Base-by-base conservation (phyloP, 1,140 invertebrate genomes). In the Pseudomyrmex gracilis region DNA sequence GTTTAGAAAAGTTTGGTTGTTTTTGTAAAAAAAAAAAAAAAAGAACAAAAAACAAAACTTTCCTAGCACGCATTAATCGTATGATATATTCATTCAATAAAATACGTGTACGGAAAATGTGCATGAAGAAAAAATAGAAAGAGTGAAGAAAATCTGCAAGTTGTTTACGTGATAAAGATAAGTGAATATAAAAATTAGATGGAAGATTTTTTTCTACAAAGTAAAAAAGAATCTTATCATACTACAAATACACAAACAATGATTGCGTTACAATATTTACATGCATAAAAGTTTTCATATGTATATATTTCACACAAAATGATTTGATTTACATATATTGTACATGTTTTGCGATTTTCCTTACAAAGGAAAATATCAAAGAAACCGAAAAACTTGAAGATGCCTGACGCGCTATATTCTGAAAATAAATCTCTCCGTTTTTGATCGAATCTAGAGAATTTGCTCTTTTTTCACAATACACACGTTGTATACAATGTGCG, bases 311-410 rank as follows among this genome's bases (percentile, higher is more conserved):
- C 34, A 34, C 34, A 34, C 34, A 34, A 34, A 34, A 34, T 34
- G 0, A 34, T 34, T 34, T 34, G 34, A 34, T 34, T 49, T 63
- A 64, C 12, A 76, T 51, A 76, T 51, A 34, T 49, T 17, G 2
- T 58, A 70, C n/a, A 71, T 55, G 17, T 43, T n/a, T 64, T 43
- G 20, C 22, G 24, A 24, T 12, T 43, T 66, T 49, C 3, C 0
- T 12, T 2, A 47, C 13, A 51, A 17, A 45, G 15, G 2, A 20
- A 17, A 20, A 12, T 5, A 12, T 5, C 34, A 15, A 24, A n/a
- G n/a, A 12, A 70, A 78, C 34, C 34, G 51, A 57, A 68, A 70
- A 68, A 78, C 45, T 47, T 78, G 76, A 45, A 78, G 20, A 78
- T 78, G 64, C 15, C 64, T 57, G 63, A 17, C 64, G 20, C 76